Evolutionary conservation across 2,888 invertebrate species (phyloP).

Genomic region (Achlya flavicornis): DNA sequence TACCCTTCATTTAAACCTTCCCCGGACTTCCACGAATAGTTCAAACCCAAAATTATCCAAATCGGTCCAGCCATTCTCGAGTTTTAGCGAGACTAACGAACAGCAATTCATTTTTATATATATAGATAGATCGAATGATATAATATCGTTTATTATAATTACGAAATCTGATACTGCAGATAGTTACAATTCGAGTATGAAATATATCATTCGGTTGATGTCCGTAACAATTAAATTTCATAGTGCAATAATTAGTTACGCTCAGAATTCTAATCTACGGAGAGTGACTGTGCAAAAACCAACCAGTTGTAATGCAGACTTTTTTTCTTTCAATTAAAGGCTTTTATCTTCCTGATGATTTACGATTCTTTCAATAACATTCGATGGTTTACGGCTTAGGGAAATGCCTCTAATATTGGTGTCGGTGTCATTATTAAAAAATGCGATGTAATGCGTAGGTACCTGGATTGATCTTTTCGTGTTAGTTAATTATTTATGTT

Average conservation of each 20-base stretch:
- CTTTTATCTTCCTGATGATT: constrained; percentile 75
- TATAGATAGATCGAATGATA: neutral
- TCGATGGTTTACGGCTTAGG: constrained; percentile 31
- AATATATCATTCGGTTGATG: constrained; percentile 56
- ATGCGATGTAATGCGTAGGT: constrained; percentile 31
- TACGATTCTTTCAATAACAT: constrained; percentile 57
- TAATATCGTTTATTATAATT: neutral
- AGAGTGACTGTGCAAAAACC: constrained; percentile 71
- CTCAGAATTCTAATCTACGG: constrained; percentile 72
- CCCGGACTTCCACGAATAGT: too few species aligned
- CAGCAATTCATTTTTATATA: too few species aligned
- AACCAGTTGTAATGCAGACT: constrained; percentile 62
- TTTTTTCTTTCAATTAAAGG: constrained; percentile 75
- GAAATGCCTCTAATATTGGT: constrained; percentile 44
- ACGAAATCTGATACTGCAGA: constrained; percentile 12
- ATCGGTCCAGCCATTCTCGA: too few species aligned
- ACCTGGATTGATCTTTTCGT: constrained; percentile 29
- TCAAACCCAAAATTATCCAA: too few species aligned
- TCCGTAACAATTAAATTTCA: constrained; percentile 67
- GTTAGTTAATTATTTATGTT: constrained; percentile 68
- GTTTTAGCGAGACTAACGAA: too few species aligned
- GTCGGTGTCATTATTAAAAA: constrained; percentile 40
- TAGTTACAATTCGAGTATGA: constrained; percentile 21
- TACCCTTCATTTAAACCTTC: too few species aligned
- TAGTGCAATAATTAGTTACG: constrained; percentile 72